These are phyloP conservation scores for Dicrostonyx torquatus DNA, from an alignment of 2,797 vertebrate species.

Conservation along the genomic window DNA sequence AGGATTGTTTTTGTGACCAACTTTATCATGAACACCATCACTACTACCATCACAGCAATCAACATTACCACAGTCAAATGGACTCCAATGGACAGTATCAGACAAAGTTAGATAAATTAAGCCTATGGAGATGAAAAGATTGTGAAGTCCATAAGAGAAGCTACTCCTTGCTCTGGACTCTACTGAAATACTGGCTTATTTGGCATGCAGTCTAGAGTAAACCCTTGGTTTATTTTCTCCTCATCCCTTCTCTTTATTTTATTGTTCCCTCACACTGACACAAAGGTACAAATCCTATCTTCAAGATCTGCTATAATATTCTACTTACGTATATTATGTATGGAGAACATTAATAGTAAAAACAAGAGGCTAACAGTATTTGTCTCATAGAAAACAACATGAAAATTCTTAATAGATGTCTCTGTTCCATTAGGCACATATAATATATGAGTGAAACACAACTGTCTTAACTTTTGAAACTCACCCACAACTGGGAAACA, in stretches of 20 bases:
- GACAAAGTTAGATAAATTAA: neutral
- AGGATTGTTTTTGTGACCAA: neutral
- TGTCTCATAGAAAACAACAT: neutral
- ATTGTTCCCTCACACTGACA: neutral
- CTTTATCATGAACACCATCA: neutral
- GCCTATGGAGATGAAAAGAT: neutral
- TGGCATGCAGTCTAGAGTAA: neutral
- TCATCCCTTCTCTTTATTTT: neutral
- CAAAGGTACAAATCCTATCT: neutral
- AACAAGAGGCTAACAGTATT: neutral
- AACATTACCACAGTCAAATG: neutral
- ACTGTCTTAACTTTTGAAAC: neutral
- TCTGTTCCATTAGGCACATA: neutral
- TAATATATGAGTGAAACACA: neutral
- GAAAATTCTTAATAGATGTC: neutral
- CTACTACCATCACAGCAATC: neutral
- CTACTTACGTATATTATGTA: neutral
- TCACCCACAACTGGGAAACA: neutral
- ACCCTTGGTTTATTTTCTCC: neutral
- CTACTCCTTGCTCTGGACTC: neutral
- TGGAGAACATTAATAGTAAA: neutral
- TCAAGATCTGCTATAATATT: neutral
- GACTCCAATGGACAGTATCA: neutral
- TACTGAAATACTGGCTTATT: neutral
- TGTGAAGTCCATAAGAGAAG: neutral